These are phyloP conservation scores for Eublepharis macularius DNA, from an alignment of 2,113 vertebrate species.

Conservation along the genomic window DNA sequence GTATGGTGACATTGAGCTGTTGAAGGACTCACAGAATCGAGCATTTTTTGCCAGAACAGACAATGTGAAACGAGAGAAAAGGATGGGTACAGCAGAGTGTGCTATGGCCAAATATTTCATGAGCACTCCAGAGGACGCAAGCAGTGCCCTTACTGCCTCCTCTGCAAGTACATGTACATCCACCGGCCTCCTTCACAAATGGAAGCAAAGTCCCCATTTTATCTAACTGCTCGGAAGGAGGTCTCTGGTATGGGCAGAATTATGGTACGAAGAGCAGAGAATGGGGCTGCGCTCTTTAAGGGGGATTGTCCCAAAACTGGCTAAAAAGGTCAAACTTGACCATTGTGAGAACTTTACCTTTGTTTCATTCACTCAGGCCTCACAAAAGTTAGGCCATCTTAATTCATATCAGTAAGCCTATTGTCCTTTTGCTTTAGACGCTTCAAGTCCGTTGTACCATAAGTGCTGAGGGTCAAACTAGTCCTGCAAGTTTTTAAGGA, in stretches of 20 bases:
- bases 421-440: neutral
- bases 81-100: constrained; percentile 12
- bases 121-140: constrained; percentile 59
- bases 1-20: constrained; percentile 60
- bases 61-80: constrained; percentile 61
- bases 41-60: constrained; percentile 62
- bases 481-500: no score
- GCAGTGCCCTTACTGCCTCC: constrained; percentile 59
- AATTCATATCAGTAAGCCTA: constrained; percentile 52
- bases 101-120: constrained; percentile 47
- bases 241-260: constrained; percentile 1
- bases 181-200: constrained; percentile 42
- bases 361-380: constrained; percentile 68
- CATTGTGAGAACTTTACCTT: constrained; percentile 69
- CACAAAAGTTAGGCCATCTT: constrained; percentile 51
- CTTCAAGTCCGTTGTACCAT: neutral
- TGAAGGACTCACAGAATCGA: constrained; percentile 64
- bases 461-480: neutral
- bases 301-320: constrained; percentile 56
- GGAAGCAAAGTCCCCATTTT: constrained; percentile 60
- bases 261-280: constrained; percentile 64
- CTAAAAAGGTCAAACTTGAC: constrained; percentile 65
- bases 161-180: constrained; percentile 61
- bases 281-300: constrained; percentile 60
- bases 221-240: constrained; percentile 53